phyloP scores from a whole-genome alignment of 2,797 vertebrate genomes.

The Mareca penelope region DNA sequence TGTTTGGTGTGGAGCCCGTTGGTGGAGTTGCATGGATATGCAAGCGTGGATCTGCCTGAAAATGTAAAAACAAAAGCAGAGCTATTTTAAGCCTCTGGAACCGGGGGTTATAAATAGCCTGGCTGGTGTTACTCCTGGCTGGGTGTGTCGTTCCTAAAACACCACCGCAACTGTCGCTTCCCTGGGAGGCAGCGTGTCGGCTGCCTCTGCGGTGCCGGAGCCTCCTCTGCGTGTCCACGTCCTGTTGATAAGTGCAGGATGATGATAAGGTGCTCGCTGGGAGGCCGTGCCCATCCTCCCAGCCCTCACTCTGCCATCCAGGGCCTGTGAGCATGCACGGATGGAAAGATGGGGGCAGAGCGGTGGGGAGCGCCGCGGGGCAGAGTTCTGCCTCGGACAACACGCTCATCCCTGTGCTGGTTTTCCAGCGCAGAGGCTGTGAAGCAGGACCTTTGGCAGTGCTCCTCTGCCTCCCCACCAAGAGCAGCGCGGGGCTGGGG shows the following conservation, averaged over 20 bases:
- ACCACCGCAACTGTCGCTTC: conserved; percentile 19
- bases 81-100: conserved; percentile 47
- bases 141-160: conserved; percentile 18
- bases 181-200: neutral
- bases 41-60: neutral
- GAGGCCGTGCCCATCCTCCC: neutral
- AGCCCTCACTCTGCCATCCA: neutral
- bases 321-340: rapidly evolving
- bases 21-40: neutral
- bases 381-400: neutral
- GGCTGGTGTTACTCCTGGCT: conserved; percentile 25
- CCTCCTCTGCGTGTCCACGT: neutral
- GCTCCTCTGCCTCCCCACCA: neutral
- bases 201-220: neutral
- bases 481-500: rapidly evolving
- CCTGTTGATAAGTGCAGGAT: neutral
- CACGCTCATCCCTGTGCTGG: neutral
- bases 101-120: conserved; percentile 52
- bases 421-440: neutral
- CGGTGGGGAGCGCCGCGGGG: rapidly evolving
- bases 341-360: neutral
- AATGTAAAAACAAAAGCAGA: conserved; percentile 24
- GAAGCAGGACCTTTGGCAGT: neutral
- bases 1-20: neutral
- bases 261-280: neutral